Evolutionary conservation across 2,888 invertebrate genomes (phyloP).

Genomic region (Meloe dianella): DNA sequence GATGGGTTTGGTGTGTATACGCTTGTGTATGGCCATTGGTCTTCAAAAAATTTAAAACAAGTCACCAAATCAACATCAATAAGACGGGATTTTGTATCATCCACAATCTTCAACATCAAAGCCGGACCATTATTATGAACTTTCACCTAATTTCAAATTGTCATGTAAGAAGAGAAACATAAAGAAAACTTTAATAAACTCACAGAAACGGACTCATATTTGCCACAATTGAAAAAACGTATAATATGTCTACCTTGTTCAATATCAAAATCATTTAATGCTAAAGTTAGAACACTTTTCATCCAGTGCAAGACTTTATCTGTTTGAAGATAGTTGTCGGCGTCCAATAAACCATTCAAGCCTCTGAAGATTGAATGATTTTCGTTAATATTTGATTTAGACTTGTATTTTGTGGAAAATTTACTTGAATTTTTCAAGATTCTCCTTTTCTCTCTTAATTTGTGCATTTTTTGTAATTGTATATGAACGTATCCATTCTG

Average conservation of each 20-base stretch:
- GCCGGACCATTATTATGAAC: constrained; percentile 64
- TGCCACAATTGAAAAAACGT: not conserved
- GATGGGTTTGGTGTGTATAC: constrained; percentile 12
- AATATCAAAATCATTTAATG: constrained; percentile 53
- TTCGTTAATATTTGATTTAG: not conserved
- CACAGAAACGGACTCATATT: constrained; percentile 27
- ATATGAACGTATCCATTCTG: constrained; percentile 62
- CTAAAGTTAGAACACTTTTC: constrained; percentile 61
- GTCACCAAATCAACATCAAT: constrained; percentile 64
- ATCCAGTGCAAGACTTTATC: constrained; percentile 64
- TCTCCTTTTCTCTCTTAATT: constrained; percentile 27
- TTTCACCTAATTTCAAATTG: constrained; percentile 47
- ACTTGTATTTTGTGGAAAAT: not conserved
- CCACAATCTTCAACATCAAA: constrained; percentile 60
- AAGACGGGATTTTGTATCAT: constrained; percentile 43
- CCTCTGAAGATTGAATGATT: constrained; percentile 28
- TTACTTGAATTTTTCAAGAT: constrained; percentile 33
- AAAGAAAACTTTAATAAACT: too few species aligned
- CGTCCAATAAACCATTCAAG: constrained; percentile 49
- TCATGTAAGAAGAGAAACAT: too few species aligned
- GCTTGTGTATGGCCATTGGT: constrained; percentile 47
- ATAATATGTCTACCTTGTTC: constrained; percentile 13
- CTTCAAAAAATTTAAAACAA: constrained; percentile 59
- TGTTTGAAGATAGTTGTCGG: constrained; percentile 60
- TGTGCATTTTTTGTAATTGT: constrained; percentile 49